Conservation (phyloP, 2,113 vertebrate species). For the Sinosuthora webbiana region DNA sequence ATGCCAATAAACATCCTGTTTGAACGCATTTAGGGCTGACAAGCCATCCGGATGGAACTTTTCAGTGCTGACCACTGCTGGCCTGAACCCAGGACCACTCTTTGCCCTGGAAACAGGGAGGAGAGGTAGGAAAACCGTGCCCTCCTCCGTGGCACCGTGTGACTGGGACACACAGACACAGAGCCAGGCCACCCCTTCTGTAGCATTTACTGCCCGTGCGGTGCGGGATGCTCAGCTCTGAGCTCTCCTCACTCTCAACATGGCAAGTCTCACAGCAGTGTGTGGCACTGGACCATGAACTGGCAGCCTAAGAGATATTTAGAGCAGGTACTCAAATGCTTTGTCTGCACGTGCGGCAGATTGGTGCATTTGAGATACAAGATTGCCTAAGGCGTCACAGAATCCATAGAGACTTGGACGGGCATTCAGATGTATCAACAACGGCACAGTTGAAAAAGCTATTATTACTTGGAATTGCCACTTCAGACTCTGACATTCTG, state of each 20-base stretch:
- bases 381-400: neutral
- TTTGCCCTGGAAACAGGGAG: neutral
- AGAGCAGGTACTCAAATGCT: neutral
- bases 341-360: neutral
- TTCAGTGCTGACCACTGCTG: neutral
- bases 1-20: neutral
- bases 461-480: neutral
- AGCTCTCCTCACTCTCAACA: fast-evolving
- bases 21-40: neutral
- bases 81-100: neutral
- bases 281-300: neutral
- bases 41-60: neutral
- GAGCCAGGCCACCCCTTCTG: neutral
- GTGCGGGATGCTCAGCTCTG: neutral
- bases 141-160: fast-evolving
- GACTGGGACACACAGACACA: neutral
- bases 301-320: neutral
- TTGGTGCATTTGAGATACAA: neutral
- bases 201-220: neutral
- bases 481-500: neutral
- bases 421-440: neutral
- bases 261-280: neutral
- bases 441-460: neutral
- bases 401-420: neutral
- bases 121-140: neutral